phyloP scores from a whole-genome alignment of 2,888 invertebrate species.

The Eutolmus rufibarbis region DNA sequence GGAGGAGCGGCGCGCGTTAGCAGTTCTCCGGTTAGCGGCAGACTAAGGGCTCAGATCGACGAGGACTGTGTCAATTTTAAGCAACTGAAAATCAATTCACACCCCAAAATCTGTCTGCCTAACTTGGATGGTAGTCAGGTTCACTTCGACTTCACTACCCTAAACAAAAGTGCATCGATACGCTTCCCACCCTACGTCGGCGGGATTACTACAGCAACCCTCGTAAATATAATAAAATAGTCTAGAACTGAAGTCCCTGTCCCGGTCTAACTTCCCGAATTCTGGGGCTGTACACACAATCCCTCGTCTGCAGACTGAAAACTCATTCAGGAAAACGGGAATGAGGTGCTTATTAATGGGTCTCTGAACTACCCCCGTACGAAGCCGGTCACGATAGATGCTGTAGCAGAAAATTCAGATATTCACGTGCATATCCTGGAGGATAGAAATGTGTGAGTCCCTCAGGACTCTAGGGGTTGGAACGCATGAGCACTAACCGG shows the following conservation, averaged over 20 bases:
- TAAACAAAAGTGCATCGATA: slow-evolving; percentile 34
- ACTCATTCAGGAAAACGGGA: slow-evolving; percentile 16
- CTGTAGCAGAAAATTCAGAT: slow-evolving; percentile 14
- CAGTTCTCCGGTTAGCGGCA: slow-evolving; percentile 10
- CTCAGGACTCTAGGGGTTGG: background rate
- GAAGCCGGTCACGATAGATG: background rate
- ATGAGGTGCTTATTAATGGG: slow-evolving; percentile 32
- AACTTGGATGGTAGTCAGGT: background rate
- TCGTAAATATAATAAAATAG: background rate
- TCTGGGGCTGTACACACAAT: background rate
- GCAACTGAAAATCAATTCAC: slow-evolving; percentile 34
- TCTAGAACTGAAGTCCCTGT: background rate
- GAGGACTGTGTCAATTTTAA: slow-evolving; percentile 14
- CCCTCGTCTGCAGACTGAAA: background rate
- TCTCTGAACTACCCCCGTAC: background rate
- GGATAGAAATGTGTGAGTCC: background rate
- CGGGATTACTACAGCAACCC: slow-evolving; percentile 22
- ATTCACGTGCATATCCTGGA: background rate
- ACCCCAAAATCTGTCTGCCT: slow-evolving; percentile 5
- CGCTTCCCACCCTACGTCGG: slow-evolving; percentile 16
- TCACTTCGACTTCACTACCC: slow-evolving; percentile 1
- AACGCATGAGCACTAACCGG: background rate
- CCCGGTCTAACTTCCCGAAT: background rate
- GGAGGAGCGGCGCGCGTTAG: background rate
- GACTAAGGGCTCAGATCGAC: background rate